Base-by-base conservation (phyloP, 2,888 invertebrate species). In the Margaritifera margaritifera region DNA sequence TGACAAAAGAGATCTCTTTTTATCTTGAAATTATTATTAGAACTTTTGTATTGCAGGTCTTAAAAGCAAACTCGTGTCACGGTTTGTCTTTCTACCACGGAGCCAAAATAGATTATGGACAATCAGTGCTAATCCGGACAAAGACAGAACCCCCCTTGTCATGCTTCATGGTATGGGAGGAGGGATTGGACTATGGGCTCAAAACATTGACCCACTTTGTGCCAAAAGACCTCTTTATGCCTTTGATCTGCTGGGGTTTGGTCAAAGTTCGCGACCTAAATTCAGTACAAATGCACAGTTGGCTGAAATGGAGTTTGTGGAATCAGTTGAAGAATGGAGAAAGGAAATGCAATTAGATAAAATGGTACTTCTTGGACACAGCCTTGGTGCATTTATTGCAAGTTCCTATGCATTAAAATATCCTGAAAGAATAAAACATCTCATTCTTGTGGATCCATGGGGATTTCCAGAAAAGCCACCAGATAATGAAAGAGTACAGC, bases 391-490 rank as follows among this genome's bases (percentile, higher is more conserved):
- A 11, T 90, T 84, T 74, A 53, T 90, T 11, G 80, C 86, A 4
- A 80, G 84, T 50, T 79, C 88, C 1, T 90, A 89, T 72, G 80
- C 81, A 2, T 69, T 90, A 11, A 83, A 87, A 75, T 96, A 22
- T 94, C 97, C 19, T 95, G 97, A 91, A 93, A 96, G 94, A 82
- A 95, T 99, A 0, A 93, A 95, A 68, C 98, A 99, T 91, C 91
- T 99, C 1, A 94, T 99, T 74, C 91, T 99, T 53, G 98, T 97
- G 0, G 99, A 99, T 90, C 97, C 99, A 0, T 98, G 97, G 92
- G 92, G 92, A 19, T 91, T 92, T 77, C 90, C 91, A 0, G 90
- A 86, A 56, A 77, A 75, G 55, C 88, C 87, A 24, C 79, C 81
- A 19, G 77, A 71, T n/a, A 65, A 64, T 61, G 66, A 71, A 15